Evolutionary conservation across 2,113 vertebrate genomes (phyloP).

Genomic region (Pseudolaguvia tuberculata): DNA sequence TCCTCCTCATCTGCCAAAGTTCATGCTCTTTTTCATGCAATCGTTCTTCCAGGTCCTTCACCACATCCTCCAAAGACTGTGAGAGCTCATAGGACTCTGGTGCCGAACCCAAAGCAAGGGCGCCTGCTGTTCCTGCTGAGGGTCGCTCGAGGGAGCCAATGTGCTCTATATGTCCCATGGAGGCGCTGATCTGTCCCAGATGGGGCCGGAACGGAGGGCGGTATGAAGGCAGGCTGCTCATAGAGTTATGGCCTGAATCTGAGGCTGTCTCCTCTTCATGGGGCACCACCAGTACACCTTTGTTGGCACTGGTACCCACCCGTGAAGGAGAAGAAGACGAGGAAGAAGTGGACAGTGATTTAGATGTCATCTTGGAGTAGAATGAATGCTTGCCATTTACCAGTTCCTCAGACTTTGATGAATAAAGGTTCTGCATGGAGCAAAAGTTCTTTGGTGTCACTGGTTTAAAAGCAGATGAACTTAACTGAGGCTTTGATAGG

Average conservation of each 20-base stretch:
- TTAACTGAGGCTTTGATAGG: slow-evolving; percentile 74
- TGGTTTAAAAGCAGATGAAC: slow-evolving; percentile 88
- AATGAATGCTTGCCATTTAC: slow-evolving; percentile 62
- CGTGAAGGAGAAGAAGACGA: slow-evolving; percentile 75
- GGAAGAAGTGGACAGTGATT: slow-evolving; percentile 79
- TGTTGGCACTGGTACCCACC: slow-evolving; percentile 60
- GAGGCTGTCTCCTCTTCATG: slow-evolving; percentile 80
- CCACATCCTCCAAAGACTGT: slow-evolving; percentile 79
- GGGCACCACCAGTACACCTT: slow-evolving; percentile 65
- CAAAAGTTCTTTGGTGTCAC: slow-evolving; percentile 83
- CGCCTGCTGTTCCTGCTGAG: slow-evolving; percentile 61
- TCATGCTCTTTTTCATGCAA: slow-evolving; percentile 86
- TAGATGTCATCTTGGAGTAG: slow-evolving; percentile 61
- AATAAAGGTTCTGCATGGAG: slow-evolving; percentile 89
- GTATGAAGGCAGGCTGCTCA: slow-evolving; percentile 85
- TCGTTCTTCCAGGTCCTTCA: slow-evolving; percentile 82
- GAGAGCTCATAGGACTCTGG: slow-evolving; percentile 79
- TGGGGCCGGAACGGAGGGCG: slow-evolving; percentile 78
- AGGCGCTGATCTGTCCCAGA: slow-evolving; percentile 85
- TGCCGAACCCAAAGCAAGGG: slow-evolving; percentile 42
- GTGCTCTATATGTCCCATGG: slow-evolving; percentile 91
- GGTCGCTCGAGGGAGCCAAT: slow-evolving; percentile 85
- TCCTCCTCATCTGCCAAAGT: slow-evolving; percentile 85
- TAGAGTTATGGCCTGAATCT: slow-evolving; percentile 85
- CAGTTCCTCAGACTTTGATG: slow-evolving; percentile 80